Evolutionary conservation across 1,140 invertebrate species (phyloP), one percentile per base, ranked within the genome.

Genomic region (Metopolophium dirhodum): DNA sequence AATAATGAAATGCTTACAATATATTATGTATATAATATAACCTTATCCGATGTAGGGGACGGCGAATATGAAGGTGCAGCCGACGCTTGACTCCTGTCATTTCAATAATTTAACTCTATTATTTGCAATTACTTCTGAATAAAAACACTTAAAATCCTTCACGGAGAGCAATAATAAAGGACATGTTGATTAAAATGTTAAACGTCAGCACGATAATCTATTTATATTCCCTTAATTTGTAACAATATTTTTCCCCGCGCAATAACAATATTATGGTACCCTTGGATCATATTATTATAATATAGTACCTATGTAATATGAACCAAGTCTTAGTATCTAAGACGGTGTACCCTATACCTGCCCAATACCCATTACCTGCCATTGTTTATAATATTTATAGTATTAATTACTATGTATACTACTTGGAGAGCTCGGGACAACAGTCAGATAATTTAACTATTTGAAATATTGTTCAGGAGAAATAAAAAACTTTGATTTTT

Each of bases 41-140:
- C 61, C 61, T 77, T 77, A 77, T 77, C 61, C 61, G 61, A 77
- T 45, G 37, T 47, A 47, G 83, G 83, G 83, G 83, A 86, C 41
- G 83, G 23, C 1, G 22, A 85, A 85, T 85, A 45, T 45, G 47
- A 86, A 86, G 41, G 83, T 86, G 41, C 37, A 86, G 41, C 37
- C 37, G 22, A 86, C 83, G 83, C 23, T 86, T 86, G 41, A 86
- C 83, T 86, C 41, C 8, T 4, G 83, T 86, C 37, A 18, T 86
- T 86, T 86, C 83, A 45, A 86, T 45, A 7, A 86, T 86, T 86
- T 86, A 86, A 86, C 83, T 37, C 83, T 86, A 86, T 86, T 86
- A 86, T 86, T 86, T 86, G 37, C 83, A 86, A 86, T 86, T 45
- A 45, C 41, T 86, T 45, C 23, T 45, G 23, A 86, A 86, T 86